phyloP scores from a whole-genome alignment of 2,888 invertebrate species.

The Cosmia trapezina region DNA sequence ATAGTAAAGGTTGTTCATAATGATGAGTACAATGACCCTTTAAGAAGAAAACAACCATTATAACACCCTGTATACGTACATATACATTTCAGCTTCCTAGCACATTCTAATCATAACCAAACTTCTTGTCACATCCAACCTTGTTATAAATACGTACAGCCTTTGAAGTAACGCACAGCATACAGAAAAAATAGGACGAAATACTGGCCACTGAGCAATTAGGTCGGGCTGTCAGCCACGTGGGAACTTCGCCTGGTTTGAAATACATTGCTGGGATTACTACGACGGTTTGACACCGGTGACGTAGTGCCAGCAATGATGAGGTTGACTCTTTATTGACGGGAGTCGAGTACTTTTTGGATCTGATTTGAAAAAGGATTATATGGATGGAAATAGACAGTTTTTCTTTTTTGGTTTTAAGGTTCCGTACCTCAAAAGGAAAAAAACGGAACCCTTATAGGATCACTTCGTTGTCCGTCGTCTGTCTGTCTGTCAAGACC shows the following conservation, averaged over 20 bases:
- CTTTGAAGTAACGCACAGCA: slow-evolving; percentile 61
- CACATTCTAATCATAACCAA: not conserved
- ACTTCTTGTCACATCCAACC: slow-evolving; percentile 17
- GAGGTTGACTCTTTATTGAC: slow-evolving; percentile 22
- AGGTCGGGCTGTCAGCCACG: slow-evolving; percentile 54
- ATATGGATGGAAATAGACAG: not conserved
- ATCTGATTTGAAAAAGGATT: not conserved
- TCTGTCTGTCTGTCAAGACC: too few species aligned
- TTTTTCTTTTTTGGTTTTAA: too few species aligned
- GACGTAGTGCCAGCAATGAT: slow-evolving; percentile 27
- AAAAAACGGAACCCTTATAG: too few species aligned
- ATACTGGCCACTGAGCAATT: slow-evolving; percentile 61
- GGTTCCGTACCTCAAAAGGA: too few species aligned
- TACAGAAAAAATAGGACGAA: slow-evolving; percentile 57
- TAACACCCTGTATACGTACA: not conserved
- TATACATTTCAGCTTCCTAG: not conserved
- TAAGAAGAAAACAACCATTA: too few species aligned
- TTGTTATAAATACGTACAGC: slow-evolving; percentile 50
- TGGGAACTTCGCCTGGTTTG: slow-evolving; percentile 49
- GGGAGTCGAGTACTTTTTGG: not conserved
- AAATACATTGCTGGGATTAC: slow-evolving; percentile 48
- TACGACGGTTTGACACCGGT: slow-evolving; percentile 37
- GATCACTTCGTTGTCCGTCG: too few species aligned
- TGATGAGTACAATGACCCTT: too few species aligned
- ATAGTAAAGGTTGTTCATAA: too few species aligned